Evolutionary conservation across 2,888 invertebrate species (phyloP).

Genomic region (Nephrocerus scutellatus): DNA sequence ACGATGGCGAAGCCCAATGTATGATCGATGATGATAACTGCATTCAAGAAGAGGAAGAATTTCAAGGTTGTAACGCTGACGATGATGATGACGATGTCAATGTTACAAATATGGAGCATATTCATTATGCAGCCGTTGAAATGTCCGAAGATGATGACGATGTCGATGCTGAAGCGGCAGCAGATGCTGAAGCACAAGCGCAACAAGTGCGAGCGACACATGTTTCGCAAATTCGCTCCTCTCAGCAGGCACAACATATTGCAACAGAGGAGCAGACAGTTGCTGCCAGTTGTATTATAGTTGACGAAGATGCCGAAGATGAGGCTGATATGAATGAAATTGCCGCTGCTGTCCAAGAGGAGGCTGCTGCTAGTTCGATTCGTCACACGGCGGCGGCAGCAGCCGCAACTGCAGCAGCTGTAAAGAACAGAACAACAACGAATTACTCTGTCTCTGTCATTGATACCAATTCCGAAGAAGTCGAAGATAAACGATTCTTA

Average conservation of each 20-base stretch:
- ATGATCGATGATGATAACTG: background rate
- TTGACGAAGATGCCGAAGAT: too few relatives aligned
- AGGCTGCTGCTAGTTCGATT: conserved; percentile 28
- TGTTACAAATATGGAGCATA: conserved; percentile 35
- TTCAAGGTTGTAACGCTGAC: conserved; percentile 8
- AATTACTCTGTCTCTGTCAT: too few relatives aligned
- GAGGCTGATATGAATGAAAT: too few relatives aligned
- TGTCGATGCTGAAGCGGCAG: conserved; percentile 26
- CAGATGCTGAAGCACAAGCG: too few relatives aligned
- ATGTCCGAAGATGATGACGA: conserved; percentile 31
- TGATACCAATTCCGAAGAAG: conserved; percentile 39
- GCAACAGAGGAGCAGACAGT: too few relatives aligned
- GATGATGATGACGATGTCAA: conserved; percentile 32
- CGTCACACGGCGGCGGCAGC: conserved; percentile 39
- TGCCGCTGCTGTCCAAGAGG: too few relatives aligned
- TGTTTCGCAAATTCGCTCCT: too few relatives aligned
- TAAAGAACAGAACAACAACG: too few relatives aligned
- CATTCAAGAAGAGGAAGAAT: background rate
- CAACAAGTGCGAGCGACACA: too few relatives aligned
- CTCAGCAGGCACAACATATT: too few relatives aligned
- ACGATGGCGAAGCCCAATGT: too few relatives aligned
- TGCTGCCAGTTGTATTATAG: too few relatives aligned
- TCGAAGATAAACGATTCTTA: conserved; percentile 35
- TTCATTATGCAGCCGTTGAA: conserved; percentile 20
- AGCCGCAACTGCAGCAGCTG: conserved; percentile 34